Conservation (phyloP, 2,888 invertebrate genomes). For the Hymenopus coronatus region DNA sequence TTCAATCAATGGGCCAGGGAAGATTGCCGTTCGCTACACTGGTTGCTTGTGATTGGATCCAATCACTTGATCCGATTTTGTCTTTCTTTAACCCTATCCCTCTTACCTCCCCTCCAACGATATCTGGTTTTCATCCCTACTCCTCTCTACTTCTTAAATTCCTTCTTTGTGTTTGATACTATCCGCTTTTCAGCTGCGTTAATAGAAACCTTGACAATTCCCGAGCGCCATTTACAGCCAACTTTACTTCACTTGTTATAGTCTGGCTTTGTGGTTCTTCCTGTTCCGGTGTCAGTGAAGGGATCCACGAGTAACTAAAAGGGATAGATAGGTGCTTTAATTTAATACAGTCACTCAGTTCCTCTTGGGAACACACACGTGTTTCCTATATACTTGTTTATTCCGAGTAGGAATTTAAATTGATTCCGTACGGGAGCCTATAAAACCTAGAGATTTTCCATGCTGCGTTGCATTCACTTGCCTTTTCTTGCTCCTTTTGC, state of each 20-base stretch:
- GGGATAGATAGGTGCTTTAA: background rate
- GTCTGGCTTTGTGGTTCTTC: background rate
- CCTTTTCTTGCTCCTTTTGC: no score
- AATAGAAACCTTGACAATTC: background rate
- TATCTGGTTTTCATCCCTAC: background rate
- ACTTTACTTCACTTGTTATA: background rate
- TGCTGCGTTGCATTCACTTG: no score
- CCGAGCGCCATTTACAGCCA: background rate
- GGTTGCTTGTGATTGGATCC: slow-evolving; percentile 27
- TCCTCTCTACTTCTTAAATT: background rate
- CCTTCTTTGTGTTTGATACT: slow-evolving; percentile 4
- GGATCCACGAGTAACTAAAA: background rate
- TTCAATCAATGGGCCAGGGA: slow-evolving; percentile 23
- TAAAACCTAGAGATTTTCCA: no score
- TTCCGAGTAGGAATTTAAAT: no score
- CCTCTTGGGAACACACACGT: no score
- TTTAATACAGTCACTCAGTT: background rate
- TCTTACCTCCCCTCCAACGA: background rate
- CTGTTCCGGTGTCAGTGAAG: slow-evolving; percentile 10
- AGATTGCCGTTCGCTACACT: slow-evolving; percentile 10
- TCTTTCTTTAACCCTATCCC: background rate
- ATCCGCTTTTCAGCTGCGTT: background rate
- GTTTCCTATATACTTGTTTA: no score
- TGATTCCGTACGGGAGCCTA: no score
- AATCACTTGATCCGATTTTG: slow-evolving; percentile 29